phyloP scores from a whole-genome alignment of 2,113 vertebrate genomes.

The Poeciliopsis retropinna region DNA sequence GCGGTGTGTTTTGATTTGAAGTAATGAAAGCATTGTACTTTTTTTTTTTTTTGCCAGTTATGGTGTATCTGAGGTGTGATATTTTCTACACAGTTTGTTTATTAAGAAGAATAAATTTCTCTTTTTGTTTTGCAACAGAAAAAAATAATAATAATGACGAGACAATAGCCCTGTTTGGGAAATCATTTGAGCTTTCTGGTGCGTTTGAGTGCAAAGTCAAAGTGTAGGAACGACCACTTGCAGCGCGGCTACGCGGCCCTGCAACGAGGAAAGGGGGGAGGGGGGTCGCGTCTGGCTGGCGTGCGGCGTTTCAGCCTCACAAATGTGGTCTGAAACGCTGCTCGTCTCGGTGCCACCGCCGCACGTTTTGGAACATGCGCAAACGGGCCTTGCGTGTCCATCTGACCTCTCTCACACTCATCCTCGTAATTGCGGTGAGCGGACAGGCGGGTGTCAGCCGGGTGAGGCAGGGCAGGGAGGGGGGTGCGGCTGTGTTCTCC shows the following conservation, averaged over 20 bases:
- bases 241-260: neutral
- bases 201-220: neutral
- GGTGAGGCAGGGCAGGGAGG: slow-evolving; percentile 35
- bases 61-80: slow-evolving; percentile 94
- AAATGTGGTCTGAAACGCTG: neutral
- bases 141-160: slow-evolving; percentile 25
- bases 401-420: slow-evolving; percentile 70
- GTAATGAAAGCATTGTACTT: slow-evolving; percentile 88
- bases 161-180: slow-evolving; percentile 52
- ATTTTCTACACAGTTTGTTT: slow-evolving; percentile 93
- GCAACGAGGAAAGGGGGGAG: neutral
- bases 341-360: neutral
- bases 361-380: slow-evolving; percentile 51
- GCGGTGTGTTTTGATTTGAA: slow-evolving; percentile 90
- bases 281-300: neutral
- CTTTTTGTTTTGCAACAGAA: slow-evolving; percentile 68
- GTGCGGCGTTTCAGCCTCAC: neutral
- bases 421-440: slow-evolving; percentile 63
- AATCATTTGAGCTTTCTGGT: slow-evolving; percentile 22
- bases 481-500: slow-evolving; percentile 10
- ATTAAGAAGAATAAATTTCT: slow-evolving; percentile 84
- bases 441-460: slow-evolving; percentile 62
- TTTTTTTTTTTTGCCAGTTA: slow-evolving; percentile 83
- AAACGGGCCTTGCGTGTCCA: slow-evolving; percentile 48
- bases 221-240: neutral